phyloP scores from a whole-genome alignment of 2,888 invertebrate species.

The Saturnia pavonia region DNA sequence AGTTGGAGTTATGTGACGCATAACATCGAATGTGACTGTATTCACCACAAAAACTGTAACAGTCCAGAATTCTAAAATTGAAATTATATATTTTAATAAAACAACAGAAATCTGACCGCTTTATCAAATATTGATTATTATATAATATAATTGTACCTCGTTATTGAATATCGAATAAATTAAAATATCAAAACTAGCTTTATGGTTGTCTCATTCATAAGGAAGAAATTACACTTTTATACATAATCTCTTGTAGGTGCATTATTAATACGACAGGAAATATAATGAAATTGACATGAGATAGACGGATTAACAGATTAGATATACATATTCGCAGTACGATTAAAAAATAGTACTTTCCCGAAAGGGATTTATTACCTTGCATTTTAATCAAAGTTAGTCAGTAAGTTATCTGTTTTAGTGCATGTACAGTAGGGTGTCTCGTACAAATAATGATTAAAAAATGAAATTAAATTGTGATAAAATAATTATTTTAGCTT shows the following conservation, averaged over 20 bases:
- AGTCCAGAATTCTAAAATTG: too few relatives aligned
- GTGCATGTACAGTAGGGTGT: not conserved
- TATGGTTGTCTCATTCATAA: not conserved
- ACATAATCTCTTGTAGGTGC: not conserved
- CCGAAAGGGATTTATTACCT: conserved; percentile 10
- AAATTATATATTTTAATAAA: too few relatives aligned
- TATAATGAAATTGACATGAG: conserved; percentile 1
- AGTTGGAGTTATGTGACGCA: too few relatives aligned
- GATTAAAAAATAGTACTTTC: not conserved
- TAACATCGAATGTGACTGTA: too few relatives aligned
- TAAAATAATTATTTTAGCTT: too few relatives aligned
- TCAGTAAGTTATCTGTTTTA: not conserved
- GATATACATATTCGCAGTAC: not conserved
- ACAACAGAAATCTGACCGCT: too few relatives aligned
- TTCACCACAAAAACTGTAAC: too few relatives aligned
- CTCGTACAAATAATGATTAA: not conserved
- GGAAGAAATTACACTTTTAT: not conserved
- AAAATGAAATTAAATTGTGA: not conserved
- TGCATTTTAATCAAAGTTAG: conserved; percentile 4
- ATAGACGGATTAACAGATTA: conserved; percentile 9
- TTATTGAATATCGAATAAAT: not conserved
- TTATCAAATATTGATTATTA: too few relatives aligned
- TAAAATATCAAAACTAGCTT: not conserved
- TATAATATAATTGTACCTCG: too few relatives aligned
- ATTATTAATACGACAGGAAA: not conserved